Base-by-base conservation (phyloP, 2,797 vertebrate species). In the Lutjanus campechanus region DNA sequence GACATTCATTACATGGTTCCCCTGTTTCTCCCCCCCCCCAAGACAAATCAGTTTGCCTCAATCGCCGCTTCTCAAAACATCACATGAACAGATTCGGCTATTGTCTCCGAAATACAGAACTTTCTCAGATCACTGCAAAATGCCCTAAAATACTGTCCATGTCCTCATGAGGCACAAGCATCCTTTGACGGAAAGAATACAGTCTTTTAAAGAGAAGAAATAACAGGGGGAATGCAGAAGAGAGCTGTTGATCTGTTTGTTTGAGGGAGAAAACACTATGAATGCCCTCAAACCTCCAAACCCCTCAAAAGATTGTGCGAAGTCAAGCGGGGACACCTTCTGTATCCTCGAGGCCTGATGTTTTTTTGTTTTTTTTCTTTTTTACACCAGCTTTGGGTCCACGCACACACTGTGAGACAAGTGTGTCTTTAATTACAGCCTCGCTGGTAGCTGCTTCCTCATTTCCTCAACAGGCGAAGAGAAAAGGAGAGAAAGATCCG, bases 71-170 rank as follows among this genome's bases (percentile, higher is more conserved):
- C 74, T 60, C 55, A 58, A 76, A 83, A 73, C 73, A 73, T 78
- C 77, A 73, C 68, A 10, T 79, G 77, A 82, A 81, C 79, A 66
- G 53, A 77, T 78, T 73, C 51, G 19, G 73, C 68, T 25, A 3
- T 69, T 62, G 3, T 56, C 60, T 85, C 36, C 43, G 44, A 46
- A 66, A 73, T 19, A 81, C 79, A 80, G 19, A 72, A 79, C 56
- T 55, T 29, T 81, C 73, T 84, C 78, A 56, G 84, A 76, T 90
- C 76, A 67, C 88, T 74, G 85, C 82, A 74, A 92, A 94, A 94
- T 91, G 93, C 92, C 92, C 92, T 61, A 73, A 77, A 92, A 93
- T 87, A 91, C 88, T 88, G 91, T 88, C 85, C 69, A 1, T 10
- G 77, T 92, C 74, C 22, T 71, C 5, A 16, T 46, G 86, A 81